Base-by-base conservation (phyloP, 2,888 invertebrate species). In the Chrysotoxum bicinctum region DNA sequence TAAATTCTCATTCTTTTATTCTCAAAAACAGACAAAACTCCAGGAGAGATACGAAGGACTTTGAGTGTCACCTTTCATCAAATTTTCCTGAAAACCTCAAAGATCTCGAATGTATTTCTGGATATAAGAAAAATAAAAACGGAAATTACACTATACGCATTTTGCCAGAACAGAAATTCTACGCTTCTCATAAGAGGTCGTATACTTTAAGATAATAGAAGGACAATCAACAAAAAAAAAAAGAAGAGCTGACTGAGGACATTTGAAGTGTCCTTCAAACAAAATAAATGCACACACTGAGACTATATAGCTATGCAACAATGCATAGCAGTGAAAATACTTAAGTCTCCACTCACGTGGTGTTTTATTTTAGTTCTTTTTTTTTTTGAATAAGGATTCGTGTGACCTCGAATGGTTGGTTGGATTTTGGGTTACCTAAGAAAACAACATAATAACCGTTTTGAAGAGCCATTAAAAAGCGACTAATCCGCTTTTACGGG, bases 1-100 rank as follows among this genome's bases (percentile, higher is more conserved):
- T 45, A 43, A 21, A 14, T 37, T 19, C 14, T 1, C 32, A 32
- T 16, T 32, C 10, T 56, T 35, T 35, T 21, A 19, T 40, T 21
- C 1, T 3, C 10, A 60, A 40, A 40, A 52, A 30, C 30, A 58
- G n/a, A 40, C 56, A 72, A 77, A 52, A 40, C 78, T 21, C 48
- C 77, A 48, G 62, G 62, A 82, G 73, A 82, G 62, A 19, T 48
- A 56, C 26, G 30, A 64, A 78, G 40, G 52, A 69, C 74, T 62
- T 30, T 64, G 45, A 66, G 83, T 83, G 78, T 83, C 74, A 83
- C 74, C 78, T 83, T 83, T 83, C 83, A 66, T 78, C 64, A 56
- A 35, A 14, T 43, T 70, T 83, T 75, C 50, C 21, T 69, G 54
- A 54, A 73, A 50, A 73, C 73, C 73, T 78, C 62, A 69, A 69